These are phyloP conservation scores for Phycodurus eques DNA, from an alignment of 2,113 vertebrate species.

Conservation along the genomic window DNA sequence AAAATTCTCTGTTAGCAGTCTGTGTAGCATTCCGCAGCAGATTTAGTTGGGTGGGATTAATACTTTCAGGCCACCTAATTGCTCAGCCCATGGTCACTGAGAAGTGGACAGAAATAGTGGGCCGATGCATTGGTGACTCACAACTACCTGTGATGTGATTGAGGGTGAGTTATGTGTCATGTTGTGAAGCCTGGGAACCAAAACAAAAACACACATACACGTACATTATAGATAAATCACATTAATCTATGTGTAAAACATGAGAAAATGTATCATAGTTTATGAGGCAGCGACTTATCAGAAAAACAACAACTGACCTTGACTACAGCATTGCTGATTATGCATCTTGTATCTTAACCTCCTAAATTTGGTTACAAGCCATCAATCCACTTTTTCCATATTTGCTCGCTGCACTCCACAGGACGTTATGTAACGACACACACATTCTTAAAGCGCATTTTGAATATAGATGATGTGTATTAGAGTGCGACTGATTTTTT, in stretches of 20 bases:
- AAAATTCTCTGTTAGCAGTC: too few relatives aligned
- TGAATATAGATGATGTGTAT: not conserved
- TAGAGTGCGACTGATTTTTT: not conserved
- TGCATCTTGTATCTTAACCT: not conserved
- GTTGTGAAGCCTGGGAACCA: conserved; percentile 12
- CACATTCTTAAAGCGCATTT: conserved; percentile 2
- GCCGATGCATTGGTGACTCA: conserved; percentile 40
- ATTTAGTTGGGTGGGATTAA: conserved; percentile 36
- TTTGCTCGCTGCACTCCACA: not conserved
- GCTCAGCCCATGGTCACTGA: conserved; percentile 33
- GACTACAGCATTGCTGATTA: conserved; percentile 7
- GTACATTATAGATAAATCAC: conserved; percentile 2
- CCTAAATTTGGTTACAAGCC: conserved; percentile 10
- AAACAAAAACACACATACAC: not conserved
- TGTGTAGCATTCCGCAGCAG: conserved; percentile 5
- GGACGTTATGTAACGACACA: conserved; percentile 2
- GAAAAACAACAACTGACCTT: too few relatives aligned
- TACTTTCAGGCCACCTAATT: conserved; percentile 38
- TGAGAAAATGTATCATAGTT: not conserved
- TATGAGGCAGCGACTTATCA: not conserved
- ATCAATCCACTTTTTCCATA: conserved; percentile 6
- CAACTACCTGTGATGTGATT: conserved; percentile 34
- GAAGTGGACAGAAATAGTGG: conserved; percentile 32
- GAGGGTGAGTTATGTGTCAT: conserved; percentile 27
- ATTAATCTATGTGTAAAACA: conserved; percentile 6